Percentiles rank a stretch among this genome's conserved stretches.
These are phyloP conservation scores for Triplophysa siluroides DNA, from an alignment of 2,113 vertebrate species.

Conservation along the genomic window DNA sequence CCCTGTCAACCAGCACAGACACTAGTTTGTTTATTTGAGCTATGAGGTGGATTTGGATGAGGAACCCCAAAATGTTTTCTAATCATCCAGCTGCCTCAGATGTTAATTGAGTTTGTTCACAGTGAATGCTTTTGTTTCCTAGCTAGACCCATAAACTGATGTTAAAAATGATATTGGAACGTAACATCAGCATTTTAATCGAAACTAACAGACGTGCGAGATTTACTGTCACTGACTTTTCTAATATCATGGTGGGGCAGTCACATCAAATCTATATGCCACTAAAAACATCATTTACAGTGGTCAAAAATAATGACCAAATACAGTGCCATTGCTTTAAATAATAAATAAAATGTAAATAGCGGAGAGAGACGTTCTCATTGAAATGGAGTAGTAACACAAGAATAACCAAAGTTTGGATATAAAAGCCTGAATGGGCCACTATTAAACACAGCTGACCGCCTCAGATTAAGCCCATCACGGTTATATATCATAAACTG, in stretches of 20 bases:
- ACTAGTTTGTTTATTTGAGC: slow-evolving; percentile 64
- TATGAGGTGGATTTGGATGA: slow-evolving; percentile 52
- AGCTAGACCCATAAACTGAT: slow-evolving; percentile 61
- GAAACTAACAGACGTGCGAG: no score
- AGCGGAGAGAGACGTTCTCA: slow-evolving; percentile 51
- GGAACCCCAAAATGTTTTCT: slow-evolving; percentile 53
- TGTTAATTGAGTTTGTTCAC: slow-evolving; percentile 53
- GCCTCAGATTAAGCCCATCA: slow-evolving; percentile 56
- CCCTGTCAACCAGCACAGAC: background rate
- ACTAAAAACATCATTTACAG: background rate
- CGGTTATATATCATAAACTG: slow-evolving; percentile 45
- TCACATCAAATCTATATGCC: no score
- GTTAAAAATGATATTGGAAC: slow-evolving; percentile 53
- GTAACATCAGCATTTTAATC: slow-evolving; percentile 25
- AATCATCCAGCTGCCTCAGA: slow-evolving; percentile 47
- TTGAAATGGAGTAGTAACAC: slow-evolving; percentile 58
- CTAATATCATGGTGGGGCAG: background rate
- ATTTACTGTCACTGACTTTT: slow-evolving; percentile 18
- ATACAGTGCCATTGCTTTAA: background rate
- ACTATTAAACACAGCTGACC: slow-evolving; percentile 46
- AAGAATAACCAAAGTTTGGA: slow-evolving; percentile 42
- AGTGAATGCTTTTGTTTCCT: slow-evolving; percentile 61
- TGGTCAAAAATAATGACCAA: background rate
- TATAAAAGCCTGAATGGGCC: slow-evolving; percentile 58
- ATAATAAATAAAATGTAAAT: background rate